These are phyloP conservation scores for Tetanocera ferruginea DNA, from an alignment of 2,888 invertebrate genomes.

Conservation along the genomic window DNA sequence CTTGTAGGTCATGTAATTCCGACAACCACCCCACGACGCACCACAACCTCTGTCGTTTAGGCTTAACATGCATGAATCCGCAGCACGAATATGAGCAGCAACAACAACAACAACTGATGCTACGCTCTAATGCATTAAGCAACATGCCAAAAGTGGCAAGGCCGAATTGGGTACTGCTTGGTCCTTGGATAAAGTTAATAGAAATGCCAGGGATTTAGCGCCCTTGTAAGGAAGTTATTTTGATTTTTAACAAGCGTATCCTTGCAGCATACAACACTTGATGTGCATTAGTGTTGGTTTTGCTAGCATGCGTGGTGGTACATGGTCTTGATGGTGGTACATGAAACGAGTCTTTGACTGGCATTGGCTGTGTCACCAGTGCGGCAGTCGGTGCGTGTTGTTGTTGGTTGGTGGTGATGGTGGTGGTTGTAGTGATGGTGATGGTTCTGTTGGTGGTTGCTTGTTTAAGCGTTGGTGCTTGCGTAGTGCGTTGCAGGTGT, in stretches of 20 bases:
- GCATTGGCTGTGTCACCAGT: too few species aligned
- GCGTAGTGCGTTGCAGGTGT: conserved; percentile 45
- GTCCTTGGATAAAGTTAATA: conserved; percentile 62
- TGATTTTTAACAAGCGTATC: conserved; percentile 20
- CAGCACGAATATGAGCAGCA: not conserved
- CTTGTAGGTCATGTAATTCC: conserved; percentile 43
- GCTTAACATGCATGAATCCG: conserved; percentile 17
- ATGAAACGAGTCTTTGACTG: too few species aligned
- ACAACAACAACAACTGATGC: not conserved
- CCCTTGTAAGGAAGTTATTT: conserved; percentile 50
- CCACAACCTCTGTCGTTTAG: not conserved
- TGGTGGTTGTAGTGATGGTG: conserved; percentile 18
- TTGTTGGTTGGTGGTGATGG: not conserved
- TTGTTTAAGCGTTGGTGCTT: conserved; percentile 26
- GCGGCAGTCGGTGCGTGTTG: not conserved
- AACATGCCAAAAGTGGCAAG: not conserved
- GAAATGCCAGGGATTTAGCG: conserved; percentile 59
- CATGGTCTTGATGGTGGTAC: not conserved
- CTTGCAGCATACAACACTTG: conserved; percentile 3
- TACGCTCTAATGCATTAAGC: not conserved
- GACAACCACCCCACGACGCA: conserved; percentile 33
- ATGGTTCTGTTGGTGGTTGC: conserved; percentile 33
- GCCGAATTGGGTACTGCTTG: not conserved
- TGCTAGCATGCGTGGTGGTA: conserved; percentile 5
- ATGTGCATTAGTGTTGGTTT: conserved; percentile 30